Evolutionary conservation across 2,888 invertebrate genomes (phyloP).

Genomic region (Eilema depressum): DNA sequence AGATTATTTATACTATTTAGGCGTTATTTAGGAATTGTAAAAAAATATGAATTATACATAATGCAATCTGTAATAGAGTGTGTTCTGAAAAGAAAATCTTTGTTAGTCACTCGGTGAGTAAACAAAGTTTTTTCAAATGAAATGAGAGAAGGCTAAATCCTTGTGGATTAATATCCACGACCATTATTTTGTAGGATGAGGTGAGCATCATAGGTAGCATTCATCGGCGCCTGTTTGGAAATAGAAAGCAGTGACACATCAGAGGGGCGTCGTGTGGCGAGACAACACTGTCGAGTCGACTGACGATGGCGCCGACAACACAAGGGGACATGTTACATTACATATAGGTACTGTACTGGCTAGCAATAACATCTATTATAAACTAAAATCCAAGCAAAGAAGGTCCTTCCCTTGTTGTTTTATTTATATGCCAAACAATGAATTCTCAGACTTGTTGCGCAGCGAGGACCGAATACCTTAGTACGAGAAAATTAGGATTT

Average conservation of each 20-base stretch:
- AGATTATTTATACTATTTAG: no score
- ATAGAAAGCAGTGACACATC: slow-evolving; percentile 82
- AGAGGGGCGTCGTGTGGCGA: slow-evolving; percentile 58
- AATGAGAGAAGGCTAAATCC: slow-evolving; percentile 17
- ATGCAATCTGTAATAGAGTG: no score
- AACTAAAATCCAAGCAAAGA: neutral
- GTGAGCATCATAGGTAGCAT: slow-evolving; percentile 62
- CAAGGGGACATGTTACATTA: slow-evolving; percentile 47
- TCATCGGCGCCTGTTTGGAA: slow-evolving; percentile 74
- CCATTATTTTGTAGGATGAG: slow-evolving; percentile 48
- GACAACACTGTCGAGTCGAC: slow-evolving; percentile 58
- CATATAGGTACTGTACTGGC: slow-evolving; percentile 29
- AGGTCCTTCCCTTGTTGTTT: neutral
- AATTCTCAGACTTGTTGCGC: neutral
- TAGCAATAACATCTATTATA: slow-evolving; percentile 3
- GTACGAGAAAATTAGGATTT: no score
- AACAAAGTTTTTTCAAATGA: slow-evolving; percentile 7
- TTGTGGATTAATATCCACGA: slow-evolving; percentile 20
- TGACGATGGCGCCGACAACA: slow-evolving; percentile 52
- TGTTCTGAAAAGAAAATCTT: no score
- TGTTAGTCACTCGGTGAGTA: no score
- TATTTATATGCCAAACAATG: slow-evolving; percentile 2
- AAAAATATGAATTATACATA: no score
- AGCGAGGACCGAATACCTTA: neutral
- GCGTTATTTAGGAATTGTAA: no score